Percentiles rank a stretch among this genome's conserved stretches.
Evolutionary conservation across 2,888 invertebrate genomes (phyloP).

Genomic region (Ormyrus labotus): DNA sequence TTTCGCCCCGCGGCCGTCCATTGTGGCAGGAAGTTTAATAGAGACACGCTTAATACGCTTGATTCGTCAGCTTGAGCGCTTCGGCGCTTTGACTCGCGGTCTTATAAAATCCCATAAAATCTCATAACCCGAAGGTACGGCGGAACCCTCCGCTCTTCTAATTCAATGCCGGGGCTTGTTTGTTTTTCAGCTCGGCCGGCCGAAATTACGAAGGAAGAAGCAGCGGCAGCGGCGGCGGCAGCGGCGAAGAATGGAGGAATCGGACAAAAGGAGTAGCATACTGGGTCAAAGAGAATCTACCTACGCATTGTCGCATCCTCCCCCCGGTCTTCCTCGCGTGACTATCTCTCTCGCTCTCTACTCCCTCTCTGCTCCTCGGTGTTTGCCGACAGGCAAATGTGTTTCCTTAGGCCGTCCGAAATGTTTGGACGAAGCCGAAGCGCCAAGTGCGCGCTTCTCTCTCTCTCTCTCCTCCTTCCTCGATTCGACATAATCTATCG

Average conservation of each 20-base stretch:
- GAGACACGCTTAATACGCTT: not conserved
- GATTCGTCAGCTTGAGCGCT: not conserved
- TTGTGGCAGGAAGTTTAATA: not conserved
- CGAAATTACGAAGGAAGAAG: not conserved
- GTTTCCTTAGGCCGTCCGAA: slow-evolving; percentile 73
- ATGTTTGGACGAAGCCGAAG: slow-evolving; percentile 68
- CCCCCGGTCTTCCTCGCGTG: not conserved
- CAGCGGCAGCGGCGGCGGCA: slow-evolving; percentile 42
- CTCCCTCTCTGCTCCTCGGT: slow-evolving; percentile 56
- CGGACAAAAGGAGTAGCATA: too few species aligned
- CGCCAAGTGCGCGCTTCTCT: slow-evolving; percentile 57
- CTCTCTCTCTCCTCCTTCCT: too few species aligned
- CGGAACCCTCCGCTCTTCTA: slow-evolving; percentile 20
- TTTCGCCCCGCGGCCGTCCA: too few species aligned
- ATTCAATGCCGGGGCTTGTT: too few species aligned
- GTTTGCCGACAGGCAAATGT: slow-evolving; percentile 74
- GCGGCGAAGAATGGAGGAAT: not conserved
- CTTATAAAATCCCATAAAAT: slow-evolving; percentile 58
- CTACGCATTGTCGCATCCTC: slow-evolving; percentile 15
- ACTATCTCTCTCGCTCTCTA: too few species aligned
- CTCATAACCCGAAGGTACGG: slow-evolving; percentile 71
- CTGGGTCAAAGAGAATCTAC: too few species aligned
- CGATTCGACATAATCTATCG: slow-evolving; percentile 60
- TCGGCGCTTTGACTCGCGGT: slow-evolving; percentile 29
- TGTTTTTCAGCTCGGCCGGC: too few species aligned